Conservation (phyloP, 2,888 invertebrate genomes). For the Parnassius mnemosyne region DNA sequence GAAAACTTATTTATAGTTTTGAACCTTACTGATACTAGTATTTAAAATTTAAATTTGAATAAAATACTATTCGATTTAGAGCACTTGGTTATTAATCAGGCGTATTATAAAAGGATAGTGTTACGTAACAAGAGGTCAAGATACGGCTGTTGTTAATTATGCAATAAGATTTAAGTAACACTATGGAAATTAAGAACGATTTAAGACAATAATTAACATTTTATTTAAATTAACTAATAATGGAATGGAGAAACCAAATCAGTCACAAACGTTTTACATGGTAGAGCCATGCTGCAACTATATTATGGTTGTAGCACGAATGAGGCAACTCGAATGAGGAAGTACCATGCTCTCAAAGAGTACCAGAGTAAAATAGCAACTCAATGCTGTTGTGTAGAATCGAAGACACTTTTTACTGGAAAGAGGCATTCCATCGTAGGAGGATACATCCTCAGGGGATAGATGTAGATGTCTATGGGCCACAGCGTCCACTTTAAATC, state of each 20-base stretch:
- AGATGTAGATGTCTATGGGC: too few species aligned
- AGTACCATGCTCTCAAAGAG: too few species aligned
- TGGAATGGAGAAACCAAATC: neutral
- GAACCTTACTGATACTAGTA: neutral
- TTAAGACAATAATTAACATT: neutral
- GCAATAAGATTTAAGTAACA: neutral
- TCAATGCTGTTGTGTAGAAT: too few species aligned
- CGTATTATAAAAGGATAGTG: conserved; percentile 4
- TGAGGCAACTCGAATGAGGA: too few species aligned
- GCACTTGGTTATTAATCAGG: neutral
- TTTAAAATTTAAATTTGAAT: conserved; percentile 1
- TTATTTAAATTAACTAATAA: neutral
- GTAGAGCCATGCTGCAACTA: too few species aligned
- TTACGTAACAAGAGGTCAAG: conserved; percentile 3
- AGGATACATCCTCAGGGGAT: too few species aligned
- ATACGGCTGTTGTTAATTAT: conserved; percentile 1
- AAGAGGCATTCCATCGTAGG: too few species aligned
- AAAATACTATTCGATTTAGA: neutral
- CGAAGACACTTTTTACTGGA: too few species aligned
- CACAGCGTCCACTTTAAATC: too few species aligned
- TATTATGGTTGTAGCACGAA: too few species aligned
- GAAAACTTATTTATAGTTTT: neutral
- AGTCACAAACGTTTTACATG: too few species aligned
- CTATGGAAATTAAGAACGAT: conserved; percentile 1
- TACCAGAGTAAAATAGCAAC: too few species aligned